These are phyloP conservation scores for Catostomus latipinnis DNA, from an alignment of 2,797 vertebrate genomes.

Conservation along the genomic window DNA sequence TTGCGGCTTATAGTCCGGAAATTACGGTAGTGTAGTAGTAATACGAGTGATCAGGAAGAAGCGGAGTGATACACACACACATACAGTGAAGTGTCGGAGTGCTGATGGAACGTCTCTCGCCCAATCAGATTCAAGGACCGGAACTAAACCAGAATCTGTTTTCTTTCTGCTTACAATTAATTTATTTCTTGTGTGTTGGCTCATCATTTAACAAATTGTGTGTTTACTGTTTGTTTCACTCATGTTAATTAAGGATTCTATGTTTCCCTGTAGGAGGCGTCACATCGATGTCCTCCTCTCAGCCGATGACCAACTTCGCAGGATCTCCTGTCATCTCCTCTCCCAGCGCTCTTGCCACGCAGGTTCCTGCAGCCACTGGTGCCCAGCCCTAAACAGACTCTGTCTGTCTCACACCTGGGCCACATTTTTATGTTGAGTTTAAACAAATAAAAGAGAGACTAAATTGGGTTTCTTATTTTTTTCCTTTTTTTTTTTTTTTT, in stretches of 20 bases:
- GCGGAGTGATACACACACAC: too few species aligned
- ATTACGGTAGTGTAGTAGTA: too few species aligned
- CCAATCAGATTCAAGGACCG: too few species aligned
- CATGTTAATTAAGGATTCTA: background rate
- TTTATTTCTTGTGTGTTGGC: too few species aligned
- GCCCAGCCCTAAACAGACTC: constrained; percentile 67
- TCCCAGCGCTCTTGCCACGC: constrained; percentile 66
- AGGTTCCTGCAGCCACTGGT: constrained; percentile 65
- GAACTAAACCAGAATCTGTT: too few species aligned
- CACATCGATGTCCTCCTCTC: constrained; percentile 69
- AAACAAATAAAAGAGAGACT: constrained; percentile 49
- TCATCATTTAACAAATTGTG: too few species aligned
- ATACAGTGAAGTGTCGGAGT: too few species aligned
- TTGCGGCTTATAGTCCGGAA: too few species aligned
- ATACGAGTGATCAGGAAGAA: too few species aligned
- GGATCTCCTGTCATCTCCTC: constrained; percentile 73
- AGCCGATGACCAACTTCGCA: constrained; percentile 69
- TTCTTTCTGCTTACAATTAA: too few species aligned
- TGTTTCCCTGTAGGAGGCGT: constrained; percentile 60
- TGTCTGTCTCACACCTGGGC: constrained; percentile 10
- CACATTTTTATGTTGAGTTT: constrained; percentile 65
- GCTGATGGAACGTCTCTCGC: too few species aligned
- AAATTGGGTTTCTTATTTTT: constrained; percentile 51
- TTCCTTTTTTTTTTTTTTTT: constrained; percentile 41
- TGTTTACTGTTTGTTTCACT: too few species aligned